Base-by-base conservation (phyloP, 2,113 vertebrate species). In the Amphiprion ocellaris region DNA sequence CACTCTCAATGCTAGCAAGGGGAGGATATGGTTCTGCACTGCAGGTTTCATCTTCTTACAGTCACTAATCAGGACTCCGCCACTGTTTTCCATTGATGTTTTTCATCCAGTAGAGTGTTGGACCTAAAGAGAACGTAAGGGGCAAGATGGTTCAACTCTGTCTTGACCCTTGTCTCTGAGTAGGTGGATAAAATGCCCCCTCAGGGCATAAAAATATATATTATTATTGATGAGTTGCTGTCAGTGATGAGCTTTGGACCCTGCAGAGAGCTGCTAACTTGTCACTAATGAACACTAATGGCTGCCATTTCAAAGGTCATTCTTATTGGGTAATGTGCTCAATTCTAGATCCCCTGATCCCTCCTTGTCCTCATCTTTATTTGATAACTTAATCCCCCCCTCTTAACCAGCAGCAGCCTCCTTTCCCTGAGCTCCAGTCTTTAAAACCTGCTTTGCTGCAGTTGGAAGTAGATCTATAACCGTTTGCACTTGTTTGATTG, bases 381-480 rank as follows among this genome's bases (percentile, higher is more conserved):
- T 71, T 67, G 47, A 73, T 62, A 79, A 80, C 21, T 52, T 59
- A 69, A 82, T 39, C 54, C 30, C 54, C 52, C 52, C n/a, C 37
- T 2, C 26, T 70, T 53, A 47, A 14, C 62, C 64, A 33, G 21
- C 55, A 33, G 62, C 65, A 16, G 12, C 72, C 67, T 66, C 39
- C 54, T 60, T 19, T 79, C 59, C 39, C 23, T n/a, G 9, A 15
- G 59, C 54, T 60, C 10, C 6, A 28, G 47, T 54, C 66, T 90
- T 65, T 82, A 74, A 81, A 83, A n/a, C 76, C 49, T 47, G 77
- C 76, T 76, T 76, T 23, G 67, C 19, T 8, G 68, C 63, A 52
- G 61, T 33, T 55, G 55, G 37, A 75, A 63, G 23, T 47, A 15
- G 12, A 44, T 63, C 53, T 68, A 2, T 3, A 44, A 44, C 41